phyloP scores from a whole-genome alignment of 2,113 vertebrate genomes.

The Piaya cayana region DNA sequence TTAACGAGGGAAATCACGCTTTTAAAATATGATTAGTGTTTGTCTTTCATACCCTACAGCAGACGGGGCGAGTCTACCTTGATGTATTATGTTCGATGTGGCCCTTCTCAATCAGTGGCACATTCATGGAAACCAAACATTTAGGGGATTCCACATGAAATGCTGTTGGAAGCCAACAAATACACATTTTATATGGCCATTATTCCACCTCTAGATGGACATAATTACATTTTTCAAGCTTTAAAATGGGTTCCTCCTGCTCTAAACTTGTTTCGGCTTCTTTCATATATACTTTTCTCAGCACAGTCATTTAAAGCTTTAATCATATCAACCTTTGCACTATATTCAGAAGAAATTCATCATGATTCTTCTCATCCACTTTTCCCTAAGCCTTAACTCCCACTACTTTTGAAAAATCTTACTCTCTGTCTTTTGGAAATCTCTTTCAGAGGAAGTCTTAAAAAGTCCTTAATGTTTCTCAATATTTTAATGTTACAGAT shows the following conservation, averaged over 20 bases:
- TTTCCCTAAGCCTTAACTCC: background rate
- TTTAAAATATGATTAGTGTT: background rate
- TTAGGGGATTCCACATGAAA: background rate
- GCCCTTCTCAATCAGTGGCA: background rate
- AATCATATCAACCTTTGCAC: background rate
- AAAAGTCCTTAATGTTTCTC: background rate
- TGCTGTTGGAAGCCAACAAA: background rate
- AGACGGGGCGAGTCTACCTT: background rate
- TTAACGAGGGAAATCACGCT: background rate
- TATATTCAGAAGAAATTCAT: background rate
- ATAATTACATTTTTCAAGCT: background rate
- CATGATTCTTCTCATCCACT: background rate
- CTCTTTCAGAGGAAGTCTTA: background rate
- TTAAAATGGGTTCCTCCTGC: background rate
- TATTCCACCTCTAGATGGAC: background rate
- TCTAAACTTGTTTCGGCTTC: background rate
- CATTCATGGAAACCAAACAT: background rate
- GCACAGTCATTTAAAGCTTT: background rate
- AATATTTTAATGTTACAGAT: background rate
- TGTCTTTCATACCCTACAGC: background rate
- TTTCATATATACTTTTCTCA: background rate
- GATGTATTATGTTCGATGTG: background rate
- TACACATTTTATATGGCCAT: background rate
- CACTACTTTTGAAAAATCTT: background rate
- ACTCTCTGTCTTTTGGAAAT: background rate